Evolutionary conservation across 2,888 invertebrate species (phyloP), one percentile per base, ranked within the genome.

Genomic region (Philaethria dido): DNA sequence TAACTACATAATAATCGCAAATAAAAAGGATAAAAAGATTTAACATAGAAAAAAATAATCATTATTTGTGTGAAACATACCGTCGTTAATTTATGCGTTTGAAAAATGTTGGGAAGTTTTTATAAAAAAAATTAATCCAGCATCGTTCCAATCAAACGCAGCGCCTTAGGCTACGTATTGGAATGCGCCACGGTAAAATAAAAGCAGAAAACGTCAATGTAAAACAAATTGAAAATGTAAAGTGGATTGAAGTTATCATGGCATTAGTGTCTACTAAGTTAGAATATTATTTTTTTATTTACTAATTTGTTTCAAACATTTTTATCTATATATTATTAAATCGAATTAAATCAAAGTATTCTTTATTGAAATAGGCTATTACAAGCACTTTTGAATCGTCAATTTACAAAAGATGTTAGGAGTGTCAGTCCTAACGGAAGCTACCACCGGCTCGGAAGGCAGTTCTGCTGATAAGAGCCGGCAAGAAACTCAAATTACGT

Each of bases 91-190:
- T 25, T 22, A 25, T 3, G 25, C 8, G 48, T 25, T 50, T 50
- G 9, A 50, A 50, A 50, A 29, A 2, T 50, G 50, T 50, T 25
- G 25, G 6, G n/a, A 48, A 29, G 9, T n/a, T 8, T 50, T 25
- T 50, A 25, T 25, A 25, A n/a, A n/a, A 25, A 25, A 50, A 25
- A 29, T 25, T 25, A 50, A 50, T 50, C 25, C 50, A 52, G 4
- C 1, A 16, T 9, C 50, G 9, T 29, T 29, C 52, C 25, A 50
- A 25, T 25, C 25, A 25, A 48, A 48, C 48, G 16, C 2, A 48
- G 22, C 48, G 48, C 48, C 48, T 25, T 25, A 9, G 25, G 50
- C 25, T 9, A 50, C n/a, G 50, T 50, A 29, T 50, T 16, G 50
- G 50, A 29, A 29, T 29, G n/a, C n/a, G 50, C 29, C n/a, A 29